These are phyloP conservation scores for Eptatretus atami DNA, from an alignment of 2,797 vertebrate genomes.

Conservation along the genomic window DNA sequence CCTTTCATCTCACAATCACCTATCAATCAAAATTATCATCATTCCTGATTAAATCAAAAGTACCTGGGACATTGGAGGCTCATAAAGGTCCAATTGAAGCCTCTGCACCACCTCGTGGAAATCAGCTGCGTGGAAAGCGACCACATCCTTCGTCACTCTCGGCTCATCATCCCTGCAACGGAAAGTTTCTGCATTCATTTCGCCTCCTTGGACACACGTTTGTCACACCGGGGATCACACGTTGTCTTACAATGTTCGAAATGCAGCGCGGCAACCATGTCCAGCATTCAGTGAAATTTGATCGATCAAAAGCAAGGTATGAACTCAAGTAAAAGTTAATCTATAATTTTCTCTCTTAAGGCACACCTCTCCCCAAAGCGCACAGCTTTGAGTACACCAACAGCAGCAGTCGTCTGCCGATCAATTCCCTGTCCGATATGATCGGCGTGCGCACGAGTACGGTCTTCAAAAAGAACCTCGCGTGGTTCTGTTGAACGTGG, in stretches of 20 bases:
- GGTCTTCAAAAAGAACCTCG: constrained; percentile 83
- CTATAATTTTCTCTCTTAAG: too few species aligned
- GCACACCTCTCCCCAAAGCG: constrained; percentile 71
- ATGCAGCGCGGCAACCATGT: too few species aligned
- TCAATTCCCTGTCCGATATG: constrained; percentile 92
- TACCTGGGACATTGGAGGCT: constrained; percentile 93
- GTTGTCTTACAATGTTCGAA: too few species aligned
- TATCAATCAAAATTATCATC: not conserved
- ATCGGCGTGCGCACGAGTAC: constrained; percentile 75
- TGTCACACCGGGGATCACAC: too few species aligned
- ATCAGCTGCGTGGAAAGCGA: constrained; percentile 90
- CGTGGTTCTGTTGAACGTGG: constrained; percentile 71
- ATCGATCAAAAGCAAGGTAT: too few species aligned
- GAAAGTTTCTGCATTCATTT: too few species aligned
- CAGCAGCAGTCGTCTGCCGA: constrained; percentile 97
- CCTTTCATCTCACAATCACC: not conserved
- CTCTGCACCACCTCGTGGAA: constrained; percentile 75
- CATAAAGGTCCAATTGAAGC: constrained; percentile 74
- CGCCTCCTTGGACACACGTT: too few species aligned
- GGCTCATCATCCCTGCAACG: constrained; percentile 38
- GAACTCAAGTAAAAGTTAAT: too few species aligned
- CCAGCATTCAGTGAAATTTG: too few species aligned
- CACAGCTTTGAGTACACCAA: constrained; percentile 84
- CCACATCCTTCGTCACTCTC: constrained; percentile 89
- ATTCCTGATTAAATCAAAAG: constrained; percentile 7